Percentiles rank a stretch among this genome's conserved stretches.
Conservation (phyloP, 2,113 vertebrate genomes). For the Ictalurus furcatus region DNA sequence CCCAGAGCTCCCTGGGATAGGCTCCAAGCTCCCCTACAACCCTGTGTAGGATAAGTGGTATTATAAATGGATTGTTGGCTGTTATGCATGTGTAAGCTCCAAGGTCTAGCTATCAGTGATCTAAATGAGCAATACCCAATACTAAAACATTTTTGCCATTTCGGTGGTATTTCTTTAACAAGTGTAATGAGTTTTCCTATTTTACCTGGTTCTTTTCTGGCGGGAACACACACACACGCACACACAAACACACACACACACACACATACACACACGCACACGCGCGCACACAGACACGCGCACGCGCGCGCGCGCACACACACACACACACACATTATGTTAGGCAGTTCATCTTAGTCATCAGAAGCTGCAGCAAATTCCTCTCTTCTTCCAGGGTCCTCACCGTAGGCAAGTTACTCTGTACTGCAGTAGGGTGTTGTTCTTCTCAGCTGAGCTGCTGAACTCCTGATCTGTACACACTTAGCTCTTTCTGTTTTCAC, state of each 20-base stretch:
- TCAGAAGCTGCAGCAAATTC: background rate
- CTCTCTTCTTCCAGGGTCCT: background rate
- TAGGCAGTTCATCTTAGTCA: background rate
- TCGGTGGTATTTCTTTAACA: background rate
- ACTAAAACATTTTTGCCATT: background rate
- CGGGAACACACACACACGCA: background rate
- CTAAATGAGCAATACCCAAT: background rate
- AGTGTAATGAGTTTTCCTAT: background rate
- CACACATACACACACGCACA: background rate
- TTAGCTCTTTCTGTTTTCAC: background rate
- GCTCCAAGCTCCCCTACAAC: no score
- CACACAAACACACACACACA: slow-evolving; percentile 7
- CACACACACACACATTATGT: background rate
- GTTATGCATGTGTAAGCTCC: background rate
- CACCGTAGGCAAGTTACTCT: background rate
- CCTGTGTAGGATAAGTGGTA: no score
- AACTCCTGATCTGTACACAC: background rate
- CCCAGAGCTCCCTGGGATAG: no score
- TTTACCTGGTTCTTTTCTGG: background rate
- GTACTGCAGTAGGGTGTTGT: background rate
- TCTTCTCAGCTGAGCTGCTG: background rate
- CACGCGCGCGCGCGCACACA: background rate
- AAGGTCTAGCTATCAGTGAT: background rate
- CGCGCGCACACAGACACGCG: background rate
- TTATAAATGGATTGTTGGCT: no score